These are phyloP conservation scores for Volucella bombylans DNA, from an alignment of 2,888 invertebrate genomes.

Conservation along the genomic window DNA sequence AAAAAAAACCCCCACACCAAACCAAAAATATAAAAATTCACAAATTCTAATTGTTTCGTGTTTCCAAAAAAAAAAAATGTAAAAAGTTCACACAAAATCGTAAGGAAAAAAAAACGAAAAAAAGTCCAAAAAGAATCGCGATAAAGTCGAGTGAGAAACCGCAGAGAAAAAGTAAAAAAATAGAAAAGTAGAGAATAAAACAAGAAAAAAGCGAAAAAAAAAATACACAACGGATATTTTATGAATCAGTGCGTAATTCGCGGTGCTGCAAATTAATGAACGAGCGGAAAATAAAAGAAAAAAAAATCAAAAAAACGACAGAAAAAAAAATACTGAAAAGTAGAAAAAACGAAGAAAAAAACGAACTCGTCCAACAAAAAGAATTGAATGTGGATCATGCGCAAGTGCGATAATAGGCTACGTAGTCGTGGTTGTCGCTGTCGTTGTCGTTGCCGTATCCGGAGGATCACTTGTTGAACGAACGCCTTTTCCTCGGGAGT, in stretches of 20 bases:
- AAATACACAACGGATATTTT: constrained; percentile 43
- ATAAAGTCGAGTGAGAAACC: not conserved
- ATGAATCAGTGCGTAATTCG: constrained; percentile 74
- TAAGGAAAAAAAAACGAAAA: no score
- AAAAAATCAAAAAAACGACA: constrained; percentile 5
- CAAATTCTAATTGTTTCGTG: constrained; percentile 30
- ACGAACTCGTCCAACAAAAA: constrained; percentile 51
- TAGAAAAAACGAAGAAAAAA: constrained; percentile 40
- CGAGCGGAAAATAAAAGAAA: constrained; percentile 48
- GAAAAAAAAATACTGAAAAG: constrained; percentile 57
- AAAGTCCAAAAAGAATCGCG: not conserved
- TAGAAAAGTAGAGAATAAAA: constrained; percentile 2
- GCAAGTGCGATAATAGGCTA: constrained; percentile 73
- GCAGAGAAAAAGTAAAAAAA: not conserved
- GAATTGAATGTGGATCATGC: constrained; percentile 73
- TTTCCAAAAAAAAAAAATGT: not conserved
- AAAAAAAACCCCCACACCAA: not conserved
- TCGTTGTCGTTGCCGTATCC: constrained; percentile 69
- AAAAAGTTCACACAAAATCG: no score
- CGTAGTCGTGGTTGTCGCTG: constrained; percentile 63
- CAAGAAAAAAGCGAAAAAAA: constrained; percentile 27
- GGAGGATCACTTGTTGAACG: constrained; percentile 74
- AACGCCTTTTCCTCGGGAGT: constrained; percentile 65
- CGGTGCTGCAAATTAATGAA: constrained; percentile 71
- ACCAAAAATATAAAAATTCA: no score